Conservation (phyloP, 2,113 vertebrate genomes). For the Alexandromys fortis region DNA sequence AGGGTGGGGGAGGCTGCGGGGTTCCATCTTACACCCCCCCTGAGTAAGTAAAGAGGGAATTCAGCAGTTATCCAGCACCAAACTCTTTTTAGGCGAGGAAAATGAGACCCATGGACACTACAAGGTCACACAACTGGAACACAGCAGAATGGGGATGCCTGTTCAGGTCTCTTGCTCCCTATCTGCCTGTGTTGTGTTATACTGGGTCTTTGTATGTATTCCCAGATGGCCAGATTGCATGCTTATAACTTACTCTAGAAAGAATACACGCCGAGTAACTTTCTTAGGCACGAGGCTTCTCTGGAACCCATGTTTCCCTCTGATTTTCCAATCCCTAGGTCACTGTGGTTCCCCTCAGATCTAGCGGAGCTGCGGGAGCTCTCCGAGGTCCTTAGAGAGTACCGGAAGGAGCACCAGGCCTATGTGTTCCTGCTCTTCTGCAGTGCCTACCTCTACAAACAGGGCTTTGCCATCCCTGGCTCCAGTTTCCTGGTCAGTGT, state of each 20-base stretch:
- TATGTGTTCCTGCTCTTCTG: constrained; percentile 95
- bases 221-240: background rate
- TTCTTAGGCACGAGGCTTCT: background rate
- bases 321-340: constrained; percentile 81
- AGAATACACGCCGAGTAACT: background rate
- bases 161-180: background rate
- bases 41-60: background rate
- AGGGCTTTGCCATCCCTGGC: constrained; percentile 97
- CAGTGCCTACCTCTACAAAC: constrained; percentile 98
- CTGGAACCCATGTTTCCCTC: background rate
- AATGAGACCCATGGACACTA: background rate
- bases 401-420: constrained; percentile 92
- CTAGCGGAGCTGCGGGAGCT: constrained; percentile 93
- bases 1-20: background rate
- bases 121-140: background rate
- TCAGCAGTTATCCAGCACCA: background rate
- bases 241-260: constrained; percentile 13
- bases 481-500: constrained; percentile 94
- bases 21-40: background rate
- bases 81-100: background rate
- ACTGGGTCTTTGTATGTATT: background rate
- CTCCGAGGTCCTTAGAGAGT: constrained; percentile 91
- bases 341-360: constrained; percentile 95
- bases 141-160: background rate
- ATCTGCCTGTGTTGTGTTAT: background rate